Evolutionary conservation across 1,140 invertebrate genomes (phyloP), one percentile per base, ranked within the genome.

Genomic region (Diorhabda carinulata): DNA sequence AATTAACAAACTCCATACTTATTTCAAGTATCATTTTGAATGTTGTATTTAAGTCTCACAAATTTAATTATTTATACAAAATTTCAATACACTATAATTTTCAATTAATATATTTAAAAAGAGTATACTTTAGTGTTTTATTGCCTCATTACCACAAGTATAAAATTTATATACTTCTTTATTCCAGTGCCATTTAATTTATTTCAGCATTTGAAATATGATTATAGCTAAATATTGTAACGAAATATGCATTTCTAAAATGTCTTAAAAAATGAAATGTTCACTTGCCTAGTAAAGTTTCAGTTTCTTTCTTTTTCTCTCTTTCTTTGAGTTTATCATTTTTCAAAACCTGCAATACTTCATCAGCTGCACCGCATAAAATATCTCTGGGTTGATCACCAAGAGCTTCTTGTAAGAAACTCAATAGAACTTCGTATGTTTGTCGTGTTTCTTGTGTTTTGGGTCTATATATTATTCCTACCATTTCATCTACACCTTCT

Each of bases 341-440:
- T 82, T 99, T 99, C 3, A 99, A 82, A 2, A 97, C 94, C 3
- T 92, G 86, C 7, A 99, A 82, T 43, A 99, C 95, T 87, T 99
- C 98, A 85, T 99, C 98, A 42, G 97, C 98, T 61, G 98, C 97
- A 61, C 97, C 98, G 83, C 96, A 98, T 4, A 99, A 81, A 74
- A 99, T 92, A 82, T 99, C 97, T 65, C 96, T 84, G 0, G 97
- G 96, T 84, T 98, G 96, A 85, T 99, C 97, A 10, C 97, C 96
- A 2, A 99, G 84, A n/a, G 95, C 93, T 78, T 96, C 95, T 85
- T 99, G 96, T 77, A 99, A 96, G 76, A 98, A 97, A 78, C 93
- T 96, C 3, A 99, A 84, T 45, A 99, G 83, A 42, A 98, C 89
- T 81, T 99, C 97, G 78, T 99, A 99, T 0, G 96, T 98, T 79